phyloP scores from a whole-genome alignment of 1,140 invertebrate species.

The Apis mellifera region DNA sequence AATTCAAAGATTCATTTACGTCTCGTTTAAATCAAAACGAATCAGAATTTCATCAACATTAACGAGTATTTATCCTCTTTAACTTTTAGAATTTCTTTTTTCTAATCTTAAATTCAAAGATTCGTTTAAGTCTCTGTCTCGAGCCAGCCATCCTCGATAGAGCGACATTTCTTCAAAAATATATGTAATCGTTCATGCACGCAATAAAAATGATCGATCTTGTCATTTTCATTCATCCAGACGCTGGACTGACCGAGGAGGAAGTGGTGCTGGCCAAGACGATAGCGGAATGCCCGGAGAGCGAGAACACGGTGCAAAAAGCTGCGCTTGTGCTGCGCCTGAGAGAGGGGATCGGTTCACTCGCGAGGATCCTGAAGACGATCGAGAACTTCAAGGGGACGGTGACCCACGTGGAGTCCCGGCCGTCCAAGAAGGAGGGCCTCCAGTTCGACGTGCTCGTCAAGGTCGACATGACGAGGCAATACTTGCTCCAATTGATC shows the following conservation, averaged over 20 bases:
- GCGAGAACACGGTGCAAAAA: slow-evolving; percentile 87
- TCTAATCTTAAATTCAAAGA: too few species aligned
- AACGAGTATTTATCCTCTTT: too few species aligned
- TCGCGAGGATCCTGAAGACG: slow-evolving; percentile 93
- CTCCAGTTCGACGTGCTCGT: slow-evolving; percentile 92
- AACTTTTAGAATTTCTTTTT: too few species aligned
- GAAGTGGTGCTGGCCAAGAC: slow-evolving; percentile 92
- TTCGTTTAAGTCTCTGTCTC: too few species aligned
- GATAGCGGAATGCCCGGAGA: slow-evolving; percentile 87
- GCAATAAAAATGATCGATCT: neutral
- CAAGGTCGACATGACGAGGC: slow-evolving; percentile 91
- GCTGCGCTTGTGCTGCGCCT: slow-evolving; percentile 91
- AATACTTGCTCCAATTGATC: slow-evolving; percentile 90
- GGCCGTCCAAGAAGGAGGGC: slow-evolving; percentile 87
- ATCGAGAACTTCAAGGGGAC: slow-evolving; percentile 95
- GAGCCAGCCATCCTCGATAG: too few species aligned
- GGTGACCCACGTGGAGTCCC: slow-evolving; percentile 94
- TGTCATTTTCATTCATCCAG: slow-evolving; percentile 74
- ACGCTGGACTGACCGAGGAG: slow-evolving; percentile 92
- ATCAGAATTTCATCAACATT: too few species aligned
- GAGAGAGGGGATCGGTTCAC: slow-evolving; percentile 91
- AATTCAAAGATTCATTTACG: too few species aligned
- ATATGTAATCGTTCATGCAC: too few species aligned
- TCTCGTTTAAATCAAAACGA: too few species aligned
- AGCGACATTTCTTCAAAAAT: too few species aligned